Evolutionary conservation across 2,113 vertebrate species (phyloP).

Genomic region (Orycteropus afer): DNA sequence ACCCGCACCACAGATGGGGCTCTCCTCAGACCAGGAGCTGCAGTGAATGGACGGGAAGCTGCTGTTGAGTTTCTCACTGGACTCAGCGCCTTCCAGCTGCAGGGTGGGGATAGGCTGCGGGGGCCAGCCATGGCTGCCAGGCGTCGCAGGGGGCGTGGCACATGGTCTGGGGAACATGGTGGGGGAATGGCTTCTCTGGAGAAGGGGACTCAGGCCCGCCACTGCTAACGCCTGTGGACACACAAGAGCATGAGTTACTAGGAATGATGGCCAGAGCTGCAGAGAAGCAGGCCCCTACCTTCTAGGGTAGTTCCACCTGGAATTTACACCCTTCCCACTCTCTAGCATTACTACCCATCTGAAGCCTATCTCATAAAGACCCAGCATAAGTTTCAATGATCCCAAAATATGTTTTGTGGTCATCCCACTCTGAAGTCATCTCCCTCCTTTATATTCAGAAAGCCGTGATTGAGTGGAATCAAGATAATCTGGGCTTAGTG

Average conservation of each 20-base stretch:
- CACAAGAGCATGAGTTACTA: neutral
- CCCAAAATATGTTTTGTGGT: neutral
- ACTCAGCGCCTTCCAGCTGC: conserved; percentile 89
- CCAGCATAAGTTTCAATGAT: neutral
- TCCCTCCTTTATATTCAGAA: neutral
- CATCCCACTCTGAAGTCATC: neutral
- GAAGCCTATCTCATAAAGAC: neutral
- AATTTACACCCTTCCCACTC: too few relatives aligned
- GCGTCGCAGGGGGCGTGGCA: conserved; percentile 91
- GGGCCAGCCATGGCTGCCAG: conserved; percentile 87
- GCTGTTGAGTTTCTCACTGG: conserved; percentile 97
- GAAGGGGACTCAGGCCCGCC: conserved; percentile 95
- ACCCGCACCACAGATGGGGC: conserved; percentile 82
- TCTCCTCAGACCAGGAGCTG: conserved; percentile 89
- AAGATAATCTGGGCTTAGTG: neutral
- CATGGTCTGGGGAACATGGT: conserved; percentile 90
- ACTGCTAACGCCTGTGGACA: conserved; percentile 92
- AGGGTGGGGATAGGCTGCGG: conserved; percentile 89
- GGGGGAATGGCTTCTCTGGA: conserved; percentile 96
- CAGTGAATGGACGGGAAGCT: conserved; percentile 97
- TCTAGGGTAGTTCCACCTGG: accelerated
- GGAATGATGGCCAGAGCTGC: accelerated
- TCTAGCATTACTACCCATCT: too few relatives aligned
- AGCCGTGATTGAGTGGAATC: too few relatives aligned
- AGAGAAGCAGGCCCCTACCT: neutral